phyloP scores from a whole-genome alignment of 1,140 invertebrate species.

The Polypedilum pembai region DNA sequence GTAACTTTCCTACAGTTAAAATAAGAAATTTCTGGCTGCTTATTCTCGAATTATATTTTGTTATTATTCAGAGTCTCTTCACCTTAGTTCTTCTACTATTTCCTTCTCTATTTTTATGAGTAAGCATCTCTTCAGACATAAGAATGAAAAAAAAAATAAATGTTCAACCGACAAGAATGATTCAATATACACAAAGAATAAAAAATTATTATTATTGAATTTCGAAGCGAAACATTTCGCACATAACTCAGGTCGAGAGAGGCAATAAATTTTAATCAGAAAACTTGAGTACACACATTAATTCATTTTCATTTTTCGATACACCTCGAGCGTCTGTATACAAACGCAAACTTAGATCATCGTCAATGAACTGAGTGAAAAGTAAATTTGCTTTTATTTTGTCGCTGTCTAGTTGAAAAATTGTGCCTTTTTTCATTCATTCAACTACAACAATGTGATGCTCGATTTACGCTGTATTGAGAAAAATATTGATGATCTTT shows the following conservation, averaged over 20 bases:
- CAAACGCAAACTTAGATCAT: background rate
- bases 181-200: background rate
- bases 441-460: background rate
- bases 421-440: background rate
- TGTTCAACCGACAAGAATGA: background rate
- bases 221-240: background rate
- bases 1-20: too few relatives aligned
- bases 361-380: background rate
- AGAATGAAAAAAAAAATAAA: background rate
- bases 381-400: background rate
- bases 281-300: background rate
- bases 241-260: background rate
- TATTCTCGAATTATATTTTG: too few relatives aligned
- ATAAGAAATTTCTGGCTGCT: too few relatives aligned
- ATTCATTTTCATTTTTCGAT: background rate
- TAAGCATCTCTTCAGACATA: background rate
- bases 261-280: background rate
- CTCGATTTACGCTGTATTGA: background rate
- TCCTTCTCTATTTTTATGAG: too few relatives aligned
- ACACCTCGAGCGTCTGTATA: background rate
- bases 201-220: background rate
- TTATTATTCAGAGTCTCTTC: too few relatives aligned
- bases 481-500: too few relatives aligned
- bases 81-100: too few relatives aligned
- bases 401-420: background rate